Conservation (phyloP, 2,113 vertebrate genomes). For the Psammodynastes pulverulentus region DNA sequence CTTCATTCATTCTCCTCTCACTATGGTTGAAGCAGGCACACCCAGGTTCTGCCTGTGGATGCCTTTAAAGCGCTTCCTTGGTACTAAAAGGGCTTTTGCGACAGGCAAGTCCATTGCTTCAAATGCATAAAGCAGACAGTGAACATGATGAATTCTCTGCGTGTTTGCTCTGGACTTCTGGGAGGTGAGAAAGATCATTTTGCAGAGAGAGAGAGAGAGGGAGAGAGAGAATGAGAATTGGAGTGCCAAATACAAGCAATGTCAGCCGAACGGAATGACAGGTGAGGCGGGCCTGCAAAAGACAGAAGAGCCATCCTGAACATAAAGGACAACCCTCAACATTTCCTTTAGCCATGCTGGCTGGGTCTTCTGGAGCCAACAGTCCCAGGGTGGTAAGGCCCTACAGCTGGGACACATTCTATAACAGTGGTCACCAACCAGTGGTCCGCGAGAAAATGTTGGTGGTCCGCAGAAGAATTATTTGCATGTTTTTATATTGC, state of each 20-base stretch:
- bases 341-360: not conserved
- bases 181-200: not conserved
- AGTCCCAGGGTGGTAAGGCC: too few species aligned
- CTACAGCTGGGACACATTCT: not conserved
- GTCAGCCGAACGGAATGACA: not conserved
- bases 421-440: too few species aligned
- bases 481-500: too few species aligned
- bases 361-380: not conserved
- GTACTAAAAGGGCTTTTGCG: not conserved
- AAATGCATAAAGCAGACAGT: not conserved
- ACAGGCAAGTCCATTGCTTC: not conserved
- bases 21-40: not conserved
- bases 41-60: not conserved
- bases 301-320: not conserved
- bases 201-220: not conserved
- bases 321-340: not conserved
- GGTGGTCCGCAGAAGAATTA: too few species aligned
- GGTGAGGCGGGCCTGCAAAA: not conserved
- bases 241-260: not conserved
- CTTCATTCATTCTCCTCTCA: not conserved
- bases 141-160: not conserved
- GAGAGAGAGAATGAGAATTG: not conserved
- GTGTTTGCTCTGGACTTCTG: not conserved
- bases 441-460: too few species aligned
- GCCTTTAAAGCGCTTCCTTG: not conserved